Base-by-base conservation (phyloP, 2,888 invertebrate species). In the Chaetoderma sp. region DNA sequence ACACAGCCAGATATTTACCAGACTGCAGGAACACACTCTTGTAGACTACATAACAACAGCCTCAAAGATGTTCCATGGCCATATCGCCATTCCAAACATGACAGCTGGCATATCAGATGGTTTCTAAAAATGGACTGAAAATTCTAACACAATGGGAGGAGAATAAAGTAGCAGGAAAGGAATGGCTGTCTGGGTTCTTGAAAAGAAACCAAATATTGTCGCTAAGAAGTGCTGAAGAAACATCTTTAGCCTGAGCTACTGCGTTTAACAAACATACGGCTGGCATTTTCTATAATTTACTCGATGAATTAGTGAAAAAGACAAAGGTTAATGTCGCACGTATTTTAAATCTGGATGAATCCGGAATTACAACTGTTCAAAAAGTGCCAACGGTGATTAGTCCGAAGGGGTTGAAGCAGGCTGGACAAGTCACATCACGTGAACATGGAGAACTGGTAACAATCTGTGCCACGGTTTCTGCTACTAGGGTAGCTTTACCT, bases 391-490 rank as follows among this genome's bases (percentile, higher is more conserved):
- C 33, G 23, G 23, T 56, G 21, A 56, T 30, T 28, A 36, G 21
- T n/a, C 23, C 32, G 18, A 56, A 56, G 13, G 56, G 56, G 16
- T 3, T 2, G 36, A 64, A 64, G 52, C 60, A n/a, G n/a, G n/a
- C n/a, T n/a, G n/a, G n/a, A n/a, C n/a, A n/a, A n/a, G n/a, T n/a
- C n/a, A n/a, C n/a, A n/a, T n/a, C n/a, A n/a, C n/a, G n/a, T n/a
- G n/a, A n/a, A n/a, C n/a, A n/a, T n/a, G n/a, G n/a, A n/a, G n/a
- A n/a, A n/a, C n/a, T n/a, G n/a, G n/a, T n/a, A n/a, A n/a, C n/a
- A n/a, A n/a, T n/a, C n/a, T n/a, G n/a, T n/a, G n/a, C n/a, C n/a
- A n/a, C n/a, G n/a, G n/a, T n/a, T n/a, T n/a, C n/a, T n/a, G n/a
- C n/a, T n/a, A n/a, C n/a, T n/a, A n/a, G n/a, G n/a, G n/a, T n/a